Percentiles rank a stretch among this genome's conserved stretches.
Conservation (phyloP, 2,113 vertebrate species). For the Promerops cafer region DNA sequence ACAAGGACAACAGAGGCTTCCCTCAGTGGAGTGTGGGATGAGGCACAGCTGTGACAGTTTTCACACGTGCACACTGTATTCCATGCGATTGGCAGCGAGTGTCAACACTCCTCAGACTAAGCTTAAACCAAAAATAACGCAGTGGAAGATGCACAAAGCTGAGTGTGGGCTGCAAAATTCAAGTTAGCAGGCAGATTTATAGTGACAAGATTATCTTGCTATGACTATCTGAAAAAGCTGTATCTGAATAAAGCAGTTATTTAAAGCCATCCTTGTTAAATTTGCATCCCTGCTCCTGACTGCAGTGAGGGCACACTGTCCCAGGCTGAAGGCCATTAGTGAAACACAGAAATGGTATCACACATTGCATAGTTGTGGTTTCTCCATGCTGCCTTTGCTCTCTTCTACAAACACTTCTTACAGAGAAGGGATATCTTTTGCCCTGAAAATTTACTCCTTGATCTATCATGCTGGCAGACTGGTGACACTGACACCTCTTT, state of each 20-base stretch:
- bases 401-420: conserved; percentile 4
- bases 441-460: conserved; percentile 52
- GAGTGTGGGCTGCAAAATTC: background rate
- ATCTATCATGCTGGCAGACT: conserved; percentile 29
- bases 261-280: background rate
- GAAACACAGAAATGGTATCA: background rate
- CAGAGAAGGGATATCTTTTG: conserved; percentile 20
- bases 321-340: background rate
- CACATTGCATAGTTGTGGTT: background rate
- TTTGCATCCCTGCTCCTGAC: background rate
- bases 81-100: background rate
- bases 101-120: background rate
- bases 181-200: background rate
- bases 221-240: background rate
- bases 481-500: conserved; percentile 49
- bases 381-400: background rate
- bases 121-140: background rate
- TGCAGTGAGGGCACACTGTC: background rate
- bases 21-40: background rate
- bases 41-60: background rate
- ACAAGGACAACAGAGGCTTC: background rate
- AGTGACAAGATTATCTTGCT: background rate
- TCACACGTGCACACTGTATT: accelerated
- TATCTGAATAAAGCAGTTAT: background rate
- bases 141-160: background rate